phyloP scores from a whole-genome alignment of 2,888 invertebrate species.

The Labia minor region DNA sequence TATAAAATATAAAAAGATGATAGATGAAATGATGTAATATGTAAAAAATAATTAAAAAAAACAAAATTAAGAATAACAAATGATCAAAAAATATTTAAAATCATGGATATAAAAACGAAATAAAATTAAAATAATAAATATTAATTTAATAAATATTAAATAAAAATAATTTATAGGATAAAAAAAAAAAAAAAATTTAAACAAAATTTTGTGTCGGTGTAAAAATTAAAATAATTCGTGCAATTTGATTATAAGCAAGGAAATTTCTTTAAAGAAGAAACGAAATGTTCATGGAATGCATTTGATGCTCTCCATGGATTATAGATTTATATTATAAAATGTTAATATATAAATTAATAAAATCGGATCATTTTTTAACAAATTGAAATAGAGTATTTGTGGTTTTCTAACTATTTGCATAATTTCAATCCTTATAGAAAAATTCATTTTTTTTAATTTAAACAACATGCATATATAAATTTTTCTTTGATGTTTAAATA shows the following conservation, averaged over 20 bases:
- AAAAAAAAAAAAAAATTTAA: neutral
- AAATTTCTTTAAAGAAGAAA: neutral
- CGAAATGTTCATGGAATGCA: neutral
- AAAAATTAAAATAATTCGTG: too few relatives aligned
- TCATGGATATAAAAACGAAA: neutral
- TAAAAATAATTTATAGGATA: neutral
- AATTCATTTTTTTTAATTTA: neutral
- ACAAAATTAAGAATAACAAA: neutral
- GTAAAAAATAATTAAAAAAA: neutral
- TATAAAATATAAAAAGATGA: conserved; percentile 21
- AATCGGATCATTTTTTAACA: neutral
- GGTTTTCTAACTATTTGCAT: conserved; percentile 9
- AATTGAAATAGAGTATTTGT: conserved; percentile 13
- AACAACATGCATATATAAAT: conserved; percentile 13
- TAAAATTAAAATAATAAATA: neutral
- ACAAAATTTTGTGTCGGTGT: neutral
- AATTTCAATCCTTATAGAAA: conserved; percentile 13
- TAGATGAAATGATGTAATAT: neutral
- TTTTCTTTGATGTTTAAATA: conserved; percentile 13
- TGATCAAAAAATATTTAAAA: conserved; percentile 2
- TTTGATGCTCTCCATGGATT: conserved; percentile 1
- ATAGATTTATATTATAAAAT: conserved; percentile 1
- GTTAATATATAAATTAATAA: conserved; percentile 6
- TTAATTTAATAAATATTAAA: neutral
- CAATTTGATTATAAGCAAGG: too few relatives aligned